phyloP scores from a whole-genome alignment of 2,888 invertebrate genomes.

The Pheosia tremula region DNA sequence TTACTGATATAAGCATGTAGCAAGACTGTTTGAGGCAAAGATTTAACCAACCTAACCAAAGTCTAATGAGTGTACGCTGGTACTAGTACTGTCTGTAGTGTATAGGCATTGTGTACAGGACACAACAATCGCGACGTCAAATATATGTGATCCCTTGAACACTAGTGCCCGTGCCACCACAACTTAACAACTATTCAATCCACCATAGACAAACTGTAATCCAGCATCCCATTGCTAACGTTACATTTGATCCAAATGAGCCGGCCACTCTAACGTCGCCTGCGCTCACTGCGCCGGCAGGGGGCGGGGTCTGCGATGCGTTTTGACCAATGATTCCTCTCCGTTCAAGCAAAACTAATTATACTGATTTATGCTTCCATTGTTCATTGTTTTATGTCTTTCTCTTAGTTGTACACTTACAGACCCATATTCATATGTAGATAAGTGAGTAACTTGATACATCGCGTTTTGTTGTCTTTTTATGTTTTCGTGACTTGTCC shows the following conservation, averaged over 20 bases:
- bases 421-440: constrained; percentile 55
- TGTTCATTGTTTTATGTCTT: constrained; percentile 92
- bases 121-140: background rate
- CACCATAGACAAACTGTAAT: constrained; percentile 3
- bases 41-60: too few relatives aligned
- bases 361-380: constrained; percentile 97
- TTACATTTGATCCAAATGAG: constrained; percentile 73
- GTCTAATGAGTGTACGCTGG: too few relatives aligned
- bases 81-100: too few relatives aligned
- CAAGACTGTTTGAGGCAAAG: too few relatives aligned
- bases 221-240: constrained; percentile 62
- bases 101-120: too few relatives aligned
- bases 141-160: background rate
- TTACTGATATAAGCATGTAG: too few relatives aligned
- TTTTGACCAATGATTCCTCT: constrained; percentile 88
- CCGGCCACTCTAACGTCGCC: constrained; percentile 65
- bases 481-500: constrained; percentile 42
- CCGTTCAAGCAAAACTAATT: constrained; percentile 91
- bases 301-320: constrained; percentile 83
- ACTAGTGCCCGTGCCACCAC: background rate
- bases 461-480: constrained; percentile 49
- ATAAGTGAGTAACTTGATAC: constrained; percentile 55
- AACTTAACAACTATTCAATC: background rate
- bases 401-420: constrained; percentile 74
- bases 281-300: constrained; percentile 55